These are phyloP conservation scores for Taphrorychus bicolor DNA, from an alignment of 2,888 invertebrate genomes.

Conservation along the genomic window DNA sequence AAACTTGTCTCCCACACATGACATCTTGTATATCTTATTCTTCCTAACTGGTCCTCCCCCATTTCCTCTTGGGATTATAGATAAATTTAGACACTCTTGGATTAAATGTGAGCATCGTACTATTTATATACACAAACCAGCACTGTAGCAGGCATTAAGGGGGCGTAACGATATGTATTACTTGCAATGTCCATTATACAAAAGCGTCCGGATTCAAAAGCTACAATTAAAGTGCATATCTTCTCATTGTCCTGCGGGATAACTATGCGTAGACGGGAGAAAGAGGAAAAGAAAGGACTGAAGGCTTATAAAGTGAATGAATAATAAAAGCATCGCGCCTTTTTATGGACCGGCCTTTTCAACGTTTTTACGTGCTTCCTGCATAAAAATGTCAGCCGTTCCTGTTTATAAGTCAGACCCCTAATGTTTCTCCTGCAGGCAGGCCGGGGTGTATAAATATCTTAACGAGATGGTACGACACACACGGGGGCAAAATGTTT, in stretches of 20 bases:
- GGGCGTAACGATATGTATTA: not conserved
- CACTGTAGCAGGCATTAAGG: not conserved
- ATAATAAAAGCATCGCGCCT: conserved; percentile 37
- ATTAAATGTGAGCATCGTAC: not conserved
- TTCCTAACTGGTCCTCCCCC: too few relatives aligned
- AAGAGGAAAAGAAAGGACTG: not conserved
- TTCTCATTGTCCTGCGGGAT: not conserved
- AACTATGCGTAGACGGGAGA: not conserved
- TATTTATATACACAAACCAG: not conserved
- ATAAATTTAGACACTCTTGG: not conserved
- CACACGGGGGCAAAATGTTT: conserved; percentile 8
- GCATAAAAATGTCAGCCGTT: conserved; percentile 36
- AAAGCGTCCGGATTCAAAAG: not conserved
- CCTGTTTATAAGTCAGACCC: conserved; percentile 34
- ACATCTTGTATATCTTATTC: not conserved
- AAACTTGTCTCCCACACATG: not conserved
- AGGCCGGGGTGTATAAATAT: conserved; percentile 31
- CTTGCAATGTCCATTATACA: not conserved
- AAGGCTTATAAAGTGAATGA: conserved; percentile 36
- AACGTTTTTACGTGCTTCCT: conserved; percentile 31
- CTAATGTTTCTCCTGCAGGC: conserved; percentile 26
- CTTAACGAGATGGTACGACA: conserved; percentile 26
- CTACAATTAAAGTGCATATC: not conserved
- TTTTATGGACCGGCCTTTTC: conserved; percentile 32
- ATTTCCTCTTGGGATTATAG: not conserved